Base-by-base conservation (phyloP, 1,140 invertebrate genomes). In the Papilio polytes region DNA sequence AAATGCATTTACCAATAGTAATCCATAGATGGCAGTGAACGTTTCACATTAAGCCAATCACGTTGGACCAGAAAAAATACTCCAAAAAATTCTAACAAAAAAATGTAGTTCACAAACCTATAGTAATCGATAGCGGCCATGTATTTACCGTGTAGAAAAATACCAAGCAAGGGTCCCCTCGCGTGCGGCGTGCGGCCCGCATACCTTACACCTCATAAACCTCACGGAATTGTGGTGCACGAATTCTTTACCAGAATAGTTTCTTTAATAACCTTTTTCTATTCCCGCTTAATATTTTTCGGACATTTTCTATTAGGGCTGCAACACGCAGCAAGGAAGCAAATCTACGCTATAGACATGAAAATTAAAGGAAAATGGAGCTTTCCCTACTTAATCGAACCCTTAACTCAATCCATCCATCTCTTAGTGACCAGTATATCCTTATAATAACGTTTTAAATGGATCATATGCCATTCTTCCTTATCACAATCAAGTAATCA, bases 161-260 rank as follows among this genome's bases (percentile, higher is more conserved):
- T 66, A 66, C 63, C 63, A 15, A 31, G 63, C 26, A 26, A 66
- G 63, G 63, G 63, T 31, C 26, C 13, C 10, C 9, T 66, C 22
- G 63, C 63, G 63, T 31, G 22, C 22, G 72, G 9, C 10, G 36
- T 31, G 22, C 63, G 72, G 10, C 10, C 13, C 44, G 46, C 73
- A 48, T 74, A 74, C 46, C 41, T 74, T 51, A 74, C 73, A 74
- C 73, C n/a, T 74, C 73, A 74, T 74, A 74, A 74, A 74, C 73
- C 46, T 46, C 44, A 46, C 41, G 74, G 74, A 76, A 76, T 51
- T 12, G 74, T 20, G n/a, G 74, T 51, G 13, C 18, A 48, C 41
- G 46, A 76, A 76, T 76, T 51, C 20, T 13, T 20, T 51, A 51
- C 74, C 46, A 15, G n/a, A 51, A 20, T 76, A 76, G n/a, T 51